Evolutionary conservation across 1,140 invertebrate species (phyloP).

Genomic region (Cyclargus thomasi): DNA sequence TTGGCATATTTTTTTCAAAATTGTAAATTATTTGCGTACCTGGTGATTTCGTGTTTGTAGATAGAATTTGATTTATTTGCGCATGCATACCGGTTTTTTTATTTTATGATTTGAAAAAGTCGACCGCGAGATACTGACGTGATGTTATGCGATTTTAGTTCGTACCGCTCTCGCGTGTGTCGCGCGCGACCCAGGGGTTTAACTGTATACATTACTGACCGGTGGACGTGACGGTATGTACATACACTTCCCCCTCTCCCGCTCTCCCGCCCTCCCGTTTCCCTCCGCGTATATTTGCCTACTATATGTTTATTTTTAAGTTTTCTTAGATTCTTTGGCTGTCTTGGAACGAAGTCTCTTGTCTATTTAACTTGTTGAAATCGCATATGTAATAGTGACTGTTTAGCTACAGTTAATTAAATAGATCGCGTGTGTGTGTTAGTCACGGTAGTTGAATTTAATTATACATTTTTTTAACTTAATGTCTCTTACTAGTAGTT

Average conservation of each 20-base stretch:
- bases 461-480: neutral
- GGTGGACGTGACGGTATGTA: slow-evolving; percentile 16
- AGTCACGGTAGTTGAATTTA: neutral
- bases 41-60: slow-evolving; percentile 25
- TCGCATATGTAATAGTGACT: slow-evolving; percentile 37
- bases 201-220: neutral
- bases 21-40: slow-evolving; percentile 27
- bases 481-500: neutral
- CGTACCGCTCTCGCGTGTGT: slow-evolving; percentile 8
- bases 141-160: slow-evolving; percentile 14
- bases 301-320: slow-evolving; percentile 10
- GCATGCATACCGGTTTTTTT: slow-evolving; percentile 29
- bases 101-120: slow-evolving; percentile 12
- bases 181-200: neutral
- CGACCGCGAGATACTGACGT: slow-evolving; percentile 1
- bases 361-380: slow-evolving; percentile 24
- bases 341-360: neutral
- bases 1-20: slow-evolving; percentile 35
- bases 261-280: slow-evolving; percentile 6
- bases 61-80: slow-evolving; percentile 31
- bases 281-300: slow-evolving; percentile 23
- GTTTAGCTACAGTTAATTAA: neutral
- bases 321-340: slow-evolving; percentile 34
- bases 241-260: slow-evolving; percentile 17
- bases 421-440: neutral